Evolutionary conservation across 2,888 invertebrate genomes (phyloP), one percentile per base, ranked within the genome.

Genomic region (Drosophila diplacantha): DNA sequence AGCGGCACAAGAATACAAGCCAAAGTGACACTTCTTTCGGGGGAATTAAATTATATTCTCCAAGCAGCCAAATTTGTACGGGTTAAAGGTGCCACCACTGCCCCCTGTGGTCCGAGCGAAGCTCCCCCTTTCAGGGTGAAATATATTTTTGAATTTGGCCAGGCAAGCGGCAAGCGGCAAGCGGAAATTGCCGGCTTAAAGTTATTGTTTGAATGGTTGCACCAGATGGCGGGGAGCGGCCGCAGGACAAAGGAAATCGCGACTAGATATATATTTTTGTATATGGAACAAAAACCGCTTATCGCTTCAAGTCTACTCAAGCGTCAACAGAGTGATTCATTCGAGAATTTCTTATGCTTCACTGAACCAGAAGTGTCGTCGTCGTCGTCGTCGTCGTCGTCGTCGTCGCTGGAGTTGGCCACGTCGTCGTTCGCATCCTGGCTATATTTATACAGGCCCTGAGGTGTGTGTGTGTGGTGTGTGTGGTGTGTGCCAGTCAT

Each of bases 221-320:
- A 54, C 50, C 54, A 31, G 41, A 37, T 32, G 32, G 32, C 0
- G 9, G 29, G 29, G 3, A 9, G 29, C 29, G 11, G 29, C 11
- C 11, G 29, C 29, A 11, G 29, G 63, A 64, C 57, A 71, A 46
- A 64, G 72, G 66, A 60, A 68, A 57, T 60, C 72, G 74, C 74
- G 73, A 80, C 80, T 72, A 69, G 69, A 29, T 29, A 29, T 29
- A 75, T 77, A 80, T 77, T 77, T 77, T 77, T 77, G 77, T 81
- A 77, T 77, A 66, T 77, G 72, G 75, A 53, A 60, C 81, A 78
- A 79, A 72, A 80, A 82, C 66, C 78, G 82, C 80, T 82, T 80
- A 80, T 80, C 82, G 80, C 80, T 80, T 80, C 75, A 82, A 80
- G 82, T 82, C 80, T 82, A 80, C 81, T 80, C 80, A 80, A 80